A percentile compares a stretch with the other conserved stretches of the same genome.
phyloP scores from a whole-genome alignment of 2,888 invertebrate genomes.

The Euzophera pinguis region DNA sequence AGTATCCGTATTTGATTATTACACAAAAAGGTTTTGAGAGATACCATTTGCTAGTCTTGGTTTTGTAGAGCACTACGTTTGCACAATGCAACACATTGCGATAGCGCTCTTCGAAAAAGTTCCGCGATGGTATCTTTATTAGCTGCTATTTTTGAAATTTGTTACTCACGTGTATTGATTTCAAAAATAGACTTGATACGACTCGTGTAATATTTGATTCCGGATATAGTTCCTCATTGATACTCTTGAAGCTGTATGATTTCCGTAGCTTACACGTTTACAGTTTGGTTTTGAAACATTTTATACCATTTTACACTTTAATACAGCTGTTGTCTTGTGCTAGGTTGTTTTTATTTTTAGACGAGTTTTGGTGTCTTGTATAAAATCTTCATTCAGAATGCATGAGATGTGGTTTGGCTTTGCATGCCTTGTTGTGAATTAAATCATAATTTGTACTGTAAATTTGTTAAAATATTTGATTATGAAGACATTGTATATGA shows the following conservation, averaged over 20 bases:
- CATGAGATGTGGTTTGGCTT: slow-evolving; percentile 46
- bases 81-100: too few relatives aligned
- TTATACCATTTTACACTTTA: slow-evolving; percentile 13
- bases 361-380: slow-evolving; percentile 28
- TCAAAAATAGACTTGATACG: too few relatives aligned
- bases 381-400: slow-evolving; percentile 35
- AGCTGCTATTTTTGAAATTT: too few relatives aligned
- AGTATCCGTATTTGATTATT: background rate
- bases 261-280: slow-evolving; percentile 22
- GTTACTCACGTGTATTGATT: too few relatives aligned
- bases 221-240: background rate
- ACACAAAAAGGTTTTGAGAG: background rate
- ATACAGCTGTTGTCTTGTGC: slow-evolving; percentile 29
- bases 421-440: slow-evolving; percentile 43
- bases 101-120: too few relatives aligned
- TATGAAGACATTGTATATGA: too few relatives aligned
- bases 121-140: too few relatives aligned
- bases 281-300: slow-evolving; percentile 16
- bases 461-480: too few relatives aligned
- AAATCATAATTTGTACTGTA: background rate
- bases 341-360: slow-evolving; percentile 29
- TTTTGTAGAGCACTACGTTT: background rate
- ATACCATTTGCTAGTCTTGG: background rate
- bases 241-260: slow-evolving; percentile 1
- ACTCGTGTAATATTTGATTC: background rate